Base-by-base conservation (phyloP, 92 coral and sea anemone genomes). In the Bergia sp. region DNA sequence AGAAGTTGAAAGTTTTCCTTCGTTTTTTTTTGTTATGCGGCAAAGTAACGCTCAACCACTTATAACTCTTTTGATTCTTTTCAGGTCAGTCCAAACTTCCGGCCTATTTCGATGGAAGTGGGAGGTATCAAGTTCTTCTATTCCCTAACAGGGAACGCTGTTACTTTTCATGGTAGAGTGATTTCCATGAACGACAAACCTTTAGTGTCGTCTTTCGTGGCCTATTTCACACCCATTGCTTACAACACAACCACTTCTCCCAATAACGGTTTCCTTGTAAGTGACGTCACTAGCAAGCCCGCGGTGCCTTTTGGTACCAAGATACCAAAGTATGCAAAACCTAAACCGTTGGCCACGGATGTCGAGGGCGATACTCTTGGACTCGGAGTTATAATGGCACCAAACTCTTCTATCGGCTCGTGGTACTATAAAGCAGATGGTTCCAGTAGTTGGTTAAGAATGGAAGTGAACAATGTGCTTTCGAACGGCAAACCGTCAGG, bases 101-200 rank as follows among this genome's bases (percentile, higher is more conserved):
- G 72, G 37, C 44, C 85, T 12, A 16, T 80, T 57, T 37, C 44
- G 6, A 80, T 45, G 8, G 38, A 8, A 16, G 72, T 57, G 4
- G 73, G 2, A 3, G 85, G 72, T 18, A 16, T 36, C 15, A 40
- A 57, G 10, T 80, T 57, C 12, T 6, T 57, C 4, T 80, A 57
- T 36, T 1, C 29, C 37, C 36, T 80, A 13, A 37, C 72, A 38
- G 87, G 65, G 13, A 4, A 71, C 7, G 74, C 65, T 5, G 43
- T 77, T 50, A 37, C 47, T 1, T 86, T 90, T 58, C 8, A 21
- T 16, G 92, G 88, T 3, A 74, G 72, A 61, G 96, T 94, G 37
- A 47, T 88, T 20, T 82, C 93, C 0, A 86, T 89, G 61, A 94
- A 94, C 76, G 95, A 94, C 75, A 90, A 55, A 13, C 97, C 97